A percentile compares a stretch with the other conserved stretches of the same genome.
phyloP scores from a whole-genome alignment of 1,140 invertebrate genomes.

The Aphis craccivora region DNA sequence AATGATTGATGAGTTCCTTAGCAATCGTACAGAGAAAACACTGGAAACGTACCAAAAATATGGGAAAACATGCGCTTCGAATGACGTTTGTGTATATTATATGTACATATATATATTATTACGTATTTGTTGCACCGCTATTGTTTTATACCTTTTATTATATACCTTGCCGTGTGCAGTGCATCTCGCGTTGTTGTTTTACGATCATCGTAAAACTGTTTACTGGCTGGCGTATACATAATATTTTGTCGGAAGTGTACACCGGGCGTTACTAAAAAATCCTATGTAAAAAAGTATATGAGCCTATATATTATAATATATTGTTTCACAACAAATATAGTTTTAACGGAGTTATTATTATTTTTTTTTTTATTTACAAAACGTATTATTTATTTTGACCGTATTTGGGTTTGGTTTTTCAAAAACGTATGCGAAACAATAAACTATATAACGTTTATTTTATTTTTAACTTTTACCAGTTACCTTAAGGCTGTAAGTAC shows the following conservation, averaged over 20 bases:
- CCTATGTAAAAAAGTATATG: not conserved
- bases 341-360: not conserved
- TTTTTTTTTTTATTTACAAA: not conserved
- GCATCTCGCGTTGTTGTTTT: slow-evolving; percentile 23
- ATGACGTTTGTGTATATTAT: not conserved
- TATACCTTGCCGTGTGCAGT: slow-evolving; percentile 6
- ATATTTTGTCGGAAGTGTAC: slow-evolving; percentile 23
- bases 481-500: not conserved
- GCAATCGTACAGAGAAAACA: slow-evolving; percentile 54
- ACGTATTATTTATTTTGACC: slow-evolving; percentile 15
- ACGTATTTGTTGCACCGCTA: not conserved
- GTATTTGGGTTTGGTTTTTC: not conserved
- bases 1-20: slow-evolving; percentile 54
- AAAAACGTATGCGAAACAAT: not conserved
- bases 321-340: not conserved
- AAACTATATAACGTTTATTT: not conserved
- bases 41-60: slow-evolving; percentile 57
- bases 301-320: not conserved
- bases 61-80: slow-evolving; percentile 26
- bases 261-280: not conserved
- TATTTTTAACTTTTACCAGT: not conserved
- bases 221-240: not conserved
- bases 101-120: not conserved
- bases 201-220: slow-evolving; percentile 44
- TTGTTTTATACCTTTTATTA: slow-evolving; percentile 41